These are phyloP conservation scores for Napeogenes inachia DNA, from an alignment of 2,888 invertebrate genomes.

Conservation along the genomic window DNA sequence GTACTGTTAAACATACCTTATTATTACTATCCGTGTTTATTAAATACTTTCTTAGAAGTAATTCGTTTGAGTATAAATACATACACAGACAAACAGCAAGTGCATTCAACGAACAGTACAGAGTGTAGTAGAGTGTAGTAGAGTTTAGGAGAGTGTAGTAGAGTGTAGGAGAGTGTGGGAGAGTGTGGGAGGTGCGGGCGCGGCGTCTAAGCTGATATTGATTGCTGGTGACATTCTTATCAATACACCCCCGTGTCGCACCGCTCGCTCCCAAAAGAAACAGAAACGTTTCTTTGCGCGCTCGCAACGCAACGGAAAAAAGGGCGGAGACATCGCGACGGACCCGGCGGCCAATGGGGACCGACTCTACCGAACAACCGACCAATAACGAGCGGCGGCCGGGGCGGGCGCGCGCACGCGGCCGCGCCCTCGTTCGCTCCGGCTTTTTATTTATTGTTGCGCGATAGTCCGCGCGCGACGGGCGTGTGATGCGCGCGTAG, in stretches of 20 bases:
- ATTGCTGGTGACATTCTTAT: constrained; percentile 82
- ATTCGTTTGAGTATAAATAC: no score
- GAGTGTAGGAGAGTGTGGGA: background rate
- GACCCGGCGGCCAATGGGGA: constrained; percentile 57
- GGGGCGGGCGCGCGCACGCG: constrained; percentile 72
- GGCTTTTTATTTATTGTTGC: constrained; percentile 85
- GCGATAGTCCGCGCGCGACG: constrained; percentile 82
- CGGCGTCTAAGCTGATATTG: constrained; percentile 76
- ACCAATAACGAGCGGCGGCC: constrained; percentile 65
- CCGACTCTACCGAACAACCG: constrained; percentile 43
- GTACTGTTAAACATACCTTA: no score
- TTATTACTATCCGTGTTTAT: no score
- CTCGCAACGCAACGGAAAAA: constrained; percentile 71
- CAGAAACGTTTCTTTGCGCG: constrained; percentile 78
- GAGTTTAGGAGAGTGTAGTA: background rate
- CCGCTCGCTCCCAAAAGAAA: constrained; percentile 78
- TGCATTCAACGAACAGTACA: no score
- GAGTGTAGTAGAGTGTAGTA: no score
- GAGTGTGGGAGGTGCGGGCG: constrained; percentile 31
- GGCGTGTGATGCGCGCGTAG: constrained; percentile 77
- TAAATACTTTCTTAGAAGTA: no score
- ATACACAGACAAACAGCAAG: no score
- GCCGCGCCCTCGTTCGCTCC: constrained; percentile 76
- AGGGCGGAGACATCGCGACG: constrained; percentile 69
- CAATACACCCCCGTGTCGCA: constrained; percentile 72